Conservation (phyloP, 1,140 invertebrate genomes). For the Pogonomyrmex californicus region DNA sequence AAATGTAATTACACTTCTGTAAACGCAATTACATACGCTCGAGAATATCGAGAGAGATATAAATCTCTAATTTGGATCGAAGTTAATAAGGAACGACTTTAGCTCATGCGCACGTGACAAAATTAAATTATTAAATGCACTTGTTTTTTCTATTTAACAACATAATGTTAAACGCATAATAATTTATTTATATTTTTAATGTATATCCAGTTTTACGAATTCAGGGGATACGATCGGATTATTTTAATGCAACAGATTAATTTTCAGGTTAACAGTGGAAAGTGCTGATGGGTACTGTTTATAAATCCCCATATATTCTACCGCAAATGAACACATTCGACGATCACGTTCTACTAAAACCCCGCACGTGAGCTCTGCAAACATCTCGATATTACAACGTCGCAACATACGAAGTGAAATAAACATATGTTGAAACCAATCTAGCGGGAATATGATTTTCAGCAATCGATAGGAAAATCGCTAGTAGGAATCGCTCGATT, state of each 20-base stretch:
- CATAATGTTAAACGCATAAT: neutral
- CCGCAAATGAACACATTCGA: conserved; percentile 6
- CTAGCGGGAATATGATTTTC: conserved; percentile 8
- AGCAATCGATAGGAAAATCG: conserved; percentile 36
- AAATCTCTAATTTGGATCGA: conserved; percentile 32
- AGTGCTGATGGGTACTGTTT: neutral
- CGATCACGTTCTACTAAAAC: neutral
- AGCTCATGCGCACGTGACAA: neutral
- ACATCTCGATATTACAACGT: conserved; percentile 10
- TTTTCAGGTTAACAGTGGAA: conserved; percentile 10
- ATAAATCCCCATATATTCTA: neutral
- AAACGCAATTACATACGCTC: conserved; percentile 22
- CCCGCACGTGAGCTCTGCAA: neutral
- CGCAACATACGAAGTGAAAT: neutral
- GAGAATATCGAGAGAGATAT: conserved; percentile 30
- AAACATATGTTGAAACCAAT: neutral
- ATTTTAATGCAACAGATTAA: conserved; percentile 36
- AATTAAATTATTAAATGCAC: neutral
- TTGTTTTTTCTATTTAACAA: neutral
- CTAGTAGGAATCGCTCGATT: neutral
- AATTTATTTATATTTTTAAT: conserved; percentile 29
- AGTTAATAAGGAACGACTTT: neutral
- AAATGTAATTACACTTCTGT: conserved; percentile 40
- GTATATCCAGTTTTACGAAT: neutral
- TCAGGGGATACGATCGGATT: neutral